These are phyloP conservation scores for Bombylius major DNA, from an alignment of 2,888 invertebrate species.

Conservation along the genomic window DNA sequence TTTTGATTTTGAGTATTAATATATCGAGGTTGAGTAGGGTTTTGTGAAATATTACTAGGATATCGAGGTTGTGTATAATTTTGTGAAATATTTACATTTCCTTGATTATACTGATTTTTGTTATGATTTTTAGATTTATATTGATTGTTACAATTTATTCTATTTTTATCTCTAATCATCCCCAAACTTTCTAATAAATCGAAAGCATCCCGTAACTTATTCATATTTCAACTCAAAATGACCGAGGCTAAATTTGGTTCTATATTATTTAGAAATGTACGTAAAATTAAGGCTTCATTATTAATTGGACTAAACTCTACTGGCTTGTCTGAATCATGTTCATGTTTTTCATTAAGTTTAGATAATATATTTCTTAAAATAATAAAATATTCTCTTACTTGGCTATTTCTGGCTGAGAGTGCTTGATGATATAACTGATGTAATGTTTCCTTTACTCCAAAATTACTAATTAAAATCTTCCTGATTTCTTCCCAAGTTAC, in stretches of 20 bases:
- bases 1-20: no score
- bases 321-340: constrained; percentile 11
- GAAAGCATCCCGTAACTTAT: constrained; percentile 12
- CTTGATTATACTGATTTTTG: no score
- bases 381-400: constrained; percentile 14
- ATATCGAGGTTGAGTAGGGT: no score
- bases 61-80: no score
- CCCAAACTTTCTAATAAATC: constrained; percentile 13
- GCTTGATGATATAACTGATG: constrained; percentile 9
- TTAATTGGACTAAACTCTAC: constrained; percentile 10
- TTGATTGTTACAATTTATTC: background rate
- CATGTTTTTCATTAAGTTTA: constrained; percentile 14
- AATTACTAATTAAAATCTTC: constrained; percentile 9
- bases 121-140: background rate
- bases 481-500: constrained; percentile 11
- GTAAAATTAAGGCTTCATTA: constrained; percentile 14
- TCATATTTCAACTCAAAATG: constrained; percentile 11
- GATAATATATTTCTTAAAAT: constrained; percentile 13
- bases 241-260: constrained; percentile 10
- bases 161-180: constrained; percentile 4
- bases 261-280: constrained; percentile 12
- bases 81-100: no score
- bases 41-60: no score
- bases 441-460: constrained; percentile 10
- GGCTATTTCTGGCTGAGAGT: constrained; percentile 4